These are phyloP conservation scores for Atlantisia rogersi DNA, from an alignment of 2,113 vertebrate species.

Conservation along the genomic window DNA sequence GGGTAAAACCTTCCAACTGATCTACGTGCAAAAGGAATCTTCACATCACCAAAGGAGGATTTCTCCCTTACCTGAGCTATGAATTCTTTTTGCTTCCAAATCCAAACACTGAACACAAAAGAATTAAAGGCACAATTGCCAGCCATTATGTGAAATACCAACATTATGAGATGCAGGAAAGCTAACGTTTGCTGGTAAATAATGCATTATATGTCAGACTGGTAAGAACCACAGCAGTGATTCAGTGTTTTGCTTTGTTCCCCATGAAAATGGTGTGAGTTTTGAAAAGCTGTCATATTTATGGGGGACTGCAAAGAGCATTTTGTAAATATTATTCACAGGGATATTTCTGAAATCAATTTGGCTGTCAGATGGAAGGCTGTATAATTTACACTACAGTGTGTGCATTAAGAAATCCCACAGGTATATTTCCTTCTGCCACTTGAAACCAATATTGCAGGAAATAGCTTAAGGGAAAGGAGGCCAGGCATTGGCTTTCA, in stretches of 20 bases:
- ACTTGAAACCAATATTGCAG: conserved; percentile 5
- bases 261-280: not conserved
- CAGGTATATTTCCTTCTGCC: not conserved
- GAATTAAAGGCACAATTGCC: not conserved
- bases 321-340: conserved; percentile 39
- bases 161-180: not conserved
- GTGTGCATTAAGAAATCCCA: conserved; percentile 4
- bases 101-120: not conserved
- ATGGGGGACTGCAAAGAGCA: not conserved
- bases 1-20: not conserved
- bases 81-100: not conserved
- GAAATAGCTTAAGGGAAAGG: not conserved
- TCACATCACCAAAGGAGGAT: not conserved
- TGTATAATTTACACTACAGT: not conserved
- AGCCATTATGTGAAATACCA: not conserved
- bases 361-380: not conserved
- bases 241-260: not conserved
- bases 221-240: not conserved
- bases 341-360: not conserved
- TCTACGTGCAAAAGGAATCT: not conserved
- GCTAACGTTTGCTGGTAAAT: not conserved
- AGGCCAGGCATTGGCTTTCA: not conserved
- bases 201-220: not conserved
- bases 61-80: not conserved
- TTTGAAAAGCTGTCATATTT: conserved; percentile 36